phyloP scores from a whole-genome alignment of 2,113 vertebrate species.

The Anas platyrhynchos region DNA sequence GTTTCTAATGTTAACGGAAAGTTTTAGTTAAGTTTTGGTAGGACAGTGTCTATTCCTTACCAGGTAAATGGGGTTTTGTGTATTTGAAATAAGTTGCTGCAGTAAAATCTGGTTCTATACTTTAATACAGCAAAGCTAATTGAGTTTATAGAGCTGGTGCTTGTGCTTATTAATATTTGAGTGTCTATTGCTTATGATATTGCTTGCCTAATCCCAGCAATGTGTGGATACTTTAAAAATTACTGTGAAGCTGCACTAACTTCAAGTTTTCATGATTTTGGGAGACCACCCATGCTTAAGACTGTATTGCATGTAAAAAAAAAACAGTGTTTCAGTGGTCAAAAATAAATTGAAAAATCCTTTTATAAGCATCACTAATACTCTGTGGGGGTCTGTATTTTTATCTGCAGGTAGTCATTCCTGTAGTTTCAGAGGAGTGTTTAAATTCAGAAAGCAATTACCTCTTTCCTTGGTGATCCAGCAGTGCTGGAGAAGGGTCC shows the following conservation, averaged over 20 bases:
- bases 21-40: background rate
- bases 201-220: background rate
- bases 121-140: background rate
- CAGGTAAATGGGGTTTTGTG: background rate
- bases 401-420: background rate
- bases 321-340: background rate
- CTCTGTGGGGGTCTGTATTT: rapidly evolving
- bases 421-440: background rate
- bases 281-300: no score
- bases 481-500: background rate
- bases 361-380: background rate
- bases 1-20: background rate
- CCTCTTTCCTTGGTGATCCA: background rate
- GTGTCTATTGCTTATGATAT: background rate
- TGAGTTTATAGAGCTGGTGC: background rate
- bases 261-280: background rate
- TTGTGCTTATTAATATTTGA: background rate
- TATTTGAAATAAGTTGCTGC: background rate
- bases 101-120: background rate
- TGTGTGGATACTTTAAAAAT: background rate
- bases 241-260: background rate
- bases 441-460: background rate
- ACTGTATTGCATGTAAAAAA: background rate
- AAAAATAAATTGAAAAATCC: background rate
- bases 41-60: background rate